Percentiles rank a stretch among this genome's conserved stretches.
These are phyloP conservation scores for Tragopan temminckii DNA, from an alignment of 2,797 vertebrate species.

Conservation along the genomic window DNA sequence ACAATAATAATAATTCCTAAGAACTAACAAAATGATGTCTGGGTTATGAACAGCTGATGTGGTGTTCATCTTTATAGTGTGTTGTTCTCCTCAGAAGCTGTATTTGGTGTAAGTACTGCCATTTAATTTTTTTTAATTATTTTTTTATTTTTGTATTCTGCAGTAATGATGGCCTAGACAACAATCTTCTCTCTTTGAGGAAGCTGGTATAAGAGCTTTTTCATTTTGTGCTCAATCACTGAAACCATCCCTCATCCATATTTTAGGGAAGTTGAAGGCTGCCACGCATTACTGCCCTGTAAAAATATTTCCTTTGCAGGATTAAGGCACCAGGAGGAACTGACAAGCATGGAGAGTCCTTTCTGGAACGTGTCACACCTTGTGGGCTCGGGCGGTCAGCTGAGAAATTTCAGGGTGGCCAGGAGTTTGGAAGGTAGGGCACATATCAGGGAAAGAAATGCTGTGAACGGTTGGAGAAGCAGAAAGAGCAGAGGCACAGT, in stretches of 20 bases:
- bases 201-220: conserved; percentile 28
- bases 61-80: background rate
- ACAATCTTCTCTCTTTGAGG: conserved; percentile 59
- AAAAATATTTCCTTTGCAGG: conserved; percentile 76
- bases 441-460: background rate
- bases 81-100: background rate
- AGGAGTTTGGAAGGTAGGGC: background rate
- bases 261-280: conserved; percentile 75
- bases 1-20: background rate
- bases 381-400: background rate
- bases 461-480: fast-evolving
- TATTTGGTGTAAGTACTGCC: background rate
- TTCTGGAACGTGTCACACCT: conserved; percentile 36
- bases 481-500: fast-evolving
- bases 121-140: background rate
- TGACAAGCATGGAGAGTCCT: conserved; percentile 66
- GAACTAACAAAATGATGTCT: background rate
- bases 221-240: conserved; percentile 71
- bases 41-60: background rate
- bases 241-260: conserved; percentile 68
- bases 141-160: background rate
- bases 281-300: conserved; percentile 55
- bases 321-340: conserved; percentile 49
- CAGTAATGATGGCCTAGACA: conserved; percentile 25
- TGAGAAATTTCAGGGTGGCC: conserved; percentile 61